phyloP scores from a whole-genome alignment of 1,140 invertebrate species.

The Bombus vancouverensis region DNA sequence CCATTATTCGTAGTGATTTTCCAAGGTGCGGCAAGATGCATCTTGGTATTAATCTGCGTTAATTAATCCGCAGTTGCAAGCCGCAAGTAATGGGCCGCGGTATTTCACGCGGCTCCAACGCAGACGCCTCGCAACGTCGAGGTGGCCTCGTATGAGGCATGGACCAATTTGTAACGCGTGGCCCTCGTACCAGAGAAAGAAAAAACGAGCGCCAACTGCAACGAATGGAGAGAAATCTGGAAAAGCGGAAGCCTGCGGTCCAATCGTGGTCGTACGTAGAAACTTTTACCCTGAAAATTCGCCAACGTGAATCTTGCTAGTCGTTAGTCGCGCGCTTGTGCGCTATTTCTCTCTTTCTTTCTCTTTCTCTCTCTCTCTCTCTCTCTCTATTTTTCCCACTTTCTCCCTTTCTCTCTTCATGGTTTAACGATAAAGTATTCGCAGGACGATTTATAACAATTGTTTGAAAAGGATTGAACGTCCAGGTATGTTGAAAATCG shows the following conservation, averaged over 20 bases:
- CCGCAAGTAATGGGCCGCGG: conserved; percentile 77
- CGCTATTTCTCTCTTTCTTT: neutral
- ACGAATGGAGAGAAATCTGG: conserved; percentile 40
- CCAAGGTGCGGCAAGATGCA: conserved; percentile 31
- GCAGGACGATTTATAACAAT: neutral
- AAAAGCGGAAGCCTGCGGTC: conserved; percentile 34
- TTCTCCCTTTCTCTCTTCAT: neutral
- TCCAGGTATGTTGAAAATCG: neutral
- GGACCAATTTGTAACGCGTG: conserved; percentile 76
- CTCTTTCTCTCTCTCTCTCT: neutral
- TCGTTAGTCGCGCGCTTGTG: conserved; percentile 3
- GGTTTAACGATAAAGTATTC: neutral
- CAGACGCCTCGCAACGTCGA: conserved; percentile 53
- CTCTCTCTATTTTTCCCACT: too few relatives aligned
- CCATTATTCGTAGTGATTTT: conserved; percentile 16
- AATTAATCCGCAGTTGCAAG: conserved; percentile 72
- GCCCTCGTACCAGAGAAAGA: conserved; percentile 26
- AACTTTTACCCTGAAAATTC: conserved; percentile 41
- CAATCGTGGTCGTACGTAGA: conserved; percentile 31
- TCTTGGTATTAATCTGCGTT: conserved; percentile 72
- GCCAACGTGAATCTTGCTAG: conserved; percentile 40
- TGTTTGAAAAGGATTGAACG: neutral
- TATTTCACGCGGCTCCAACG: conserved; percentile 70
- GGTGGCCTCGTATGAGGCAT: conserved; percentile 74
- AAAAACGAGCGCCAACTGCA: conserved; percentile 29